Conservation (phyloP, 2,888 invertebrate species). For the Sinohyriopsis cumingii region DNA sequence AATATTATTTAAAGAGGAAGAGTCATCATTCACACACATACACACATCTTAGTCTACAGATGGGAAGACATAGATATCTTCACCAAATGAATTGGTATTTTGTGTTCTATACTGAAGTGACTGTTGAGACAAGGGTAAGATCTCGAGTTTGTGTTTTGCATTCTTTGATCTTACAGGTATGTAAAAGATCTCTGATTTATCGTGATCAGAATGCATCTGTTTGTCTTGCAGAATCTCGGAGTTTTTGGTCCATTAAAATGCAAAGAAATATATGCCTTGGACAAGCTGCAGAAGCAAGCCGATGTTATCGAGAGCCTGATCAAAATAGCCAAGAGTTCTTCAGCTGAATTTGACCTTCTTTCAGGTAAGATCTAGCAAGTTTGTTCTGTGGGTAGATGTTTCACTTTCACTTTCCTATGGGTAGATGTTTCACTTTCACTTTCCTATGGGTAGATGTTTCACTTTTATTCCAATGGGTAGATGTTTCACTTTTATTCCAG, state of each 20-base stretch:
- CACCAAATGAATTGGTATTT: too few species aligned
- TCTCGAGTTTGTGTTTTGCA: too few species aligned
- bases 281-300: conserved; percentile 73
- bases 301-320: conserved; percentile 72
- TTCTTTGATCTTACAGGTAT: too few species aligned
- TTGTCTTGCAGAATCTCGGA: conserved; percentile 69
- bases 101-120: too few species aligned
- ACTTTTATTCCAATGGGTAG: too few species aligned
- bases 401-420: background rate
- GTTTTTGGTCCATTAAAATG: conserved; percentile 74
- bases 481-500: too few species aligned
- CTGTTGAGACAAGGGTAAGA: too few species aligned
- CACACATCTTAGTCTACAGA: too few species aligned
- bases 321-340: conserved; percentile 64
- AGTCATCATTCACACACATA: too few species aligned
- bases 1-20: too few species aligned
- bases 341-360: conserved; percentile 57
- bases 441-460: background rate
- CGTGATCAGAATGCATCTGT: background rate
- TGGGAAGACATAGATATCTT: too few species aligned
- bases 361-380: conserved; percentile 45
- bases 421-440: background rate
- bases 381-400: too few species aligned
- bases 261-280: conserved; percentile 72
- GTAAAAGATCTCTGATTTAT: background rate